These are phyloP conservation scores for Drosophila prosaltans DNA, from an alignment of 1,140 invertebrate species.

Conservation along the genomic window DNA sequence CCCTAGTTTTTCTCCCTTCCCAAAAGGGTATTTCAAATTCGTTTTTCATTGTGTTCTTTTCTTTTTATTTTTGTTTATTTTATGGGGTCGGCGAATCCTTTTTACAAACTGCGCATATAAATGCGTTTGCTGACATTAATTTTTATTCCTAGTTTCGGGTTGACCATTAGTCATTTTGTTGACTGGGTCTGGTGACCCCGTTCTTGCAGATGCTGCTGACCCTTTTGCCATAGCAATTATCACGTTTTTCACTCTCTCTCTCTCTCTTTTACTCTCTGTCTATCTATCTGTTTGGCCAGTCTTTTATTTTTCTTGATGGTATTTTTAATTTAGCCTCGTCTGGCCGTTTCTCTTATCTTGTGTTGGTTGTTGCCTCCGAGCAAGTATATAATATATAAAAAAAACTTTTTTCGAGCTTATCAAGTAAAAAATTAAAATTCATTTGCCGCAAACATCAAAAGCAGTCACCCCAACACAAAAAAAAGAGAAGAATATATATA, in stretches of 20 bases:
- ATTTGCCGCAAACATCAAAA: slow-evolving; percentile 64
- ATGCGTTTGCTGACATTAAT: slow-evolving; percentile 46
- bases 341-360: slow-evolving; percentile 53
- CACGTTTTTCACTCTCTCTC: slow-evolving; percentile 59
- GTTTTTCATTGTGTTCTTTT: slow-evolving; percentile 20
- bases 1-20: too few relatives aligned
- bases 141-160: slow-evolving; percentile 33
- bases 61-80: slow-evolving; percentile 57
- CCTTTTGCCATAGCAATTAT: slow-evolving; percentile 75
- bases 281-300: slow-evolving; percentile 11
- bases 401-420: slow-evolving; percentile 47
- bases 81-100: slow-evolving; percentile 55
- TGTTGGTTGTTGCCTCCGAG: slow-evolving; percentile 37
- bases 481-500: background rate
- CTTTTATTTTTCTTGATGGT: slow-evolving; percentile 22
- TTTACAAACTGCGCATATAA: slow-evolving; percentile 72
- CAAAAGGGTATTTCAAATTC: background rate
- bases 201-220: slow-evolving; percentile 58
- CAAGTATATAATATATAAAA: slow-evolving; percentile 29
- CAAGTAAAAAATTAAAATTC: slow-evolving; percentile 66
- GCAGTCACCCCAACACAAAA: slow-evolving; percentile 22
- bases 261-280: slow-evolving; percentile 23
- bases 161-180: slow-evolving; percentile 74
- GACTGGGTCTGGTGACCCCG: slow-evolving; percentile 25
- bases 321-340: slow-evolving; percentile 48